Base-by-base conservation (phyloP, 2,888 invertebrate genomes). In the Sphaeridia pumilis region DNA sequence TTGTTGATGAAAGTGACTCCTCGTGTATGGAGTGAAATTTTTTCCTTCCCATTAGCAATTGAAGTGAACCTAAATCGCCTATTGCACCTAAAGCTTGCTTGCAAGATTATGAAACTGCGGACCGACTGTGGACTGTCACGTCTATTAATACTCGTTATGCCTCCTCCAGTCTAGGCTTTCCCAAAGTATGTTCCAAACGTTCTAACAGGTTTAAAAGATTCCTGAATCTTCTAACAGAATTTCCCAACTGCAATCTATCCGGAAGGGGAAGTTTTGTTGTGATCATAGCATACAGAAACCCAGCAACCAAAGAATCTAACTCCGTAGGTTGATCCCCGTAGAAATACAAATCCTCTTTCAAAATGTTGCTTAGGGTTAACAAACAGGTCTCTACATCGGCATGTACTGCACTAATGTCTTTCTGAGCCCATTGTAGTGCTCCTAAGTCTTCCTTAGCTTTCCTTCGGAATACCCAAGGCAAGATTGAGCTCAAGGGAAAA, bases 221-320 rank as follows among this genome's bases (percentile, higher is more conserved):
- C 1, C 81, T 77, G 70, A 84, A 84, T 50, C 78, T 78, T 57
- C 84, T 77, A 2, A 95, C 82, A 4, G 83, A 83, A 53, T 84
- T 81, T 0, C 87, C 87, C 47, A 97, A 75, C 58, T 79, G 78
- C 60, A 83, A 82, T 20, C 25, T 20, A 3, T 41, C 22, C 10
- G 53, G 51, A 20, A 61, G 51, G 0, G 92, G 89, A 36, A 95
- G 74, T 2, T 84, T 80, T 4, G 90, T 93, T 5, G 94, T 94
- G 55, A 95, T 75, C 63, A 97, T 83, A 0, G 90, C 87, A 73
- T 86, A 97, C n/a, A 97, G 77, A 72, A 97, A 97, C 0, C 95
- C 97, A 75, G 94, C 98, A 0, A 92, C 87, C 31, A 97, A 73
- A 2, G 95, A 95, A 72, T 98, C 97, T 58, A 95, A 74, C 72